These are phyloP conservation scores for Arion vulgaris DNA, from an alignment of 1,140 invertebrate genomes.

Conservation along the genomic window DNA sequence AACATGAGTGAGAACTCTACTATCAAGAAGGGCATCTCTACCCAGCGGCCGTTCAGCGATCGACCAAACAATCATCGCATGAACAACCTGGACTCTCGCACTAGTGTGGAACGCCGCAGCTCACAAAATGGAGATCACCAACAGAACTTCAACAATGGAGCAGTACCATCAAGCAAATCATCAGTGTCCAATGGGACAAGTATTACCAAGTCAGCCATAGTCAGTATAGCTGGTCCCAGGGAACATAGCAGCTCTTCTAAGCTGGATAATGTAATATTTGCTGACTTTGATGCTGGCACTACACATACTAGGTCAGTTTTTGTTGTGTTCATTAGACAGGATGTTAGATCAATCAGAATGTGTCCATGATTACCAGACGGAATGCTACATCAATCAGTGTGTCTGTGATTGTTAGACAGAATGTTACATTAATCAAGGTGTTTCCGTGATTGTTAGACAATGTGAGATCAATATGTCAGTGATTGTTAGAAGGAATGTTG, in stretches of 20 bases:
- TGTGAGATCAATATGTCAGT: too few relatives aligned
- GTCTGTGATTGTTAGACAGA: too few relatives aligned
- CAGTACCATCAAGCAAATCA: constrained; percentile 46
- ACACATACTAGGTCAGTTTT: constrained; percentile 55
- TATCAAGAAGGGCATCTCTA: constrained; percentile 71
- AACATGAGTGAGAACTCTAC: constrained; percentile 59
- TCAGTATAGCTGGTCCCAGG: constrained; percentile 59
- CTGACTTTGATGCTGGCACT: constrained; percentile 74
- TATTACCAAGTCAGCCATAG: constrained; percentile 51
- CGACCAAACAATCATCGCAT: constrained; percentile 57
- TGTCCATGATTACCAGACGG: too few relatives aligned
- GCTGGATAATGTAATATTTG: constrained; percentile 77
- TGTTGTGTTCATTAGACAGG: too few relatives aligned
- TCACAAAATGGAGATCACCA: constrained; percentile 56
- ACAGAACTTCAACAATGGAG: constrained; percentile 64
- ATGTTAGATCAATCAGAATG: too few relatives aligned
- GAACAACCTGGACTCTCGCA: constrained; percentile 37
- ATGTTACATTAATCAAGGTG: too few relatives aligned
- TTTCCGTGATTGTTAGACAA: too few relatives aligned
- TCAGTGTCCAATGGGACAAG: constrained; percentile 52
- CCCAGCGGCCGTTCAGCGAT: constrained; percentile 69
- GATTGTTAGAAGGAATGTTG: too few relatives aligned
- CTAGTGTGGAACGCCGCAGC: constrained; percentile 50
- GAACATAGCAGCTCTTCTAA: constrained; percentile 74
- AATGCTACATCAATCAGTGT: too few relatives aligned